A percentile compares a stretch with the other conserved stretches of the same genome.
Conservation (phyloP, 2,888 invertebrate species). For the Platynereis dumerilii region DNA sequence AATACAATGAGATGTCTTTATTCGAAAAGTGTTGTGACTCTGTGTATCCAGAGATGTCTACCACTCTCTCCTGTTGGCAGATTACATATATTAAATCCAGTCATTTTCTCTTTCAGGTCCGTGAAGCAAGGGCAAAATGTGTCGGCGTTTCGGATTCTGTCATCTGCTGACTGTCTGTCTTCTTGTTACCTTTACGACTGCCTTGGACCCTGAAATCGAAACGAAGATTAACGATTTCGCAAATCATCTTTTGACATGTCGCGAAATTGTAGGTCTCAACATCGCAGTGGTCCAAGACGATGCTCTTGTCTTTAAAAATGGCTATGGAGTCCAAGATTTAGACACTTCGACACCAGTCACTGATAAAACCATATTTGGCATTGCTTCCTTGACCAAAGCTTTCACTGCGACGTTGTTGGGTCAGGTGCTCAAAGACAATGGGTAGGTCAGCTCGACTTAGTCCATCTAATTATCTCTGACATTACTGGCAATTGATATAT, state of each 20-base stretch:
- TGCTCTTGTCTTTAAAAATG: slow-evolving; percentile 32
- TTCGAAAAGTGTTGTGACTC: too few species aligned
- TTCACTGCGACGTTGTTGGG: slow-evolving; percentile 51
- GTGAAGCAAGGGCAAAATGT: too few species aligned
- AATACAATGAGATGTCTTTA: too few species aligned
- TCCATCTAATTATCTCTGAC: too few species aligned
- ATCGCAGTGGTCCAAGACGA: slow-evolving; percentile 33
- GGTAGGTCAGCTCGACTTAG: too few species aligned
- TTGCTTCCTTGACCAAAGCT: slow-evolving; percentile 52
- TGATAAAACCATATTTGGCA: slow-evolving; percentile 44
- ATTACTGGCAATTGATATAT: too few species aligned
- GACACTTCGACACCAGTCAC: slow-evolving; percentile 38
- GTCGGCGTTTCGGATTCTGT: too few species aligned
- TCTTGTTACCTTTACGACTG: neutral
- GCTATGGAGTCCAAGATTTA: slow-evolving; percentile 45
- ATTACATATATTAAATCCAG: too few species aligned
- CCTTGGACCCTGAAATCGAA: neutral
- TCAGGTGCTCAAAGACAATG: slow-evolving; percentile 36
- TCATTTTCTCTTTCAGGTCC: too few species aligned
- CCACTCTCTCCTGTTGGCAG: too few species aligned
- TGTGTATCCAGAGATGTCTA: too few species aligned
- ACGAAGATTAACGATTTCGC: slow-evolving; percentile 1
- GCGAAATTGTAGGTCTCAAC: slow-evolving; percentile 1
- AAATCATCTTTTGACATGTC: neutral
- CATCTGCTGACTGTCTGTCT: too few species aligned